A percentile compares a stretch with the other conserved stretches of the same genome.
Conservation (phyloP, 2,888 invertebrate species). For the Cremastinae sp. region DNA sequence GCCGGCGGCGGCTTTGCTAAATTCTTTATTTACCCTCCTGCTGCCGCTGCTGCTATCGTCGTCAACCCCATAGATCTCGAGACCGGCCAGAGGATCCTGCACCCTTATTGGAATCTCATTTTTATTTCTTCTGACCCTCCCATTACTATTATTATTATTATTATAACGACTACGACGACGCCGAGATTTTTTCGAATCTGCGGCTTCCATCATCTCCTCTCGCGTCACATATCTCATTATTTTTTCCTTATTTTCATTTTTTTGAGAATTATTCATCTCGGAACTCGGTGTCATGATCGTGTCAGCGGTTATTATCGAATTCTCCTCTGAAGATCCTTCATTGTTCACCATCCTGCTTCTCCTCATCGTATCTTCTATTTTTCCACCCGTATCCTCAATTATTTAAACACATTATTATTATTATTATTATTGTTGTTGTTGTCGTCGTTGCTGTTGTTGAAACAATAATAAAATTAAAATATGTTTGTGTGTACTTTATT, state of each 20-base stretch:
- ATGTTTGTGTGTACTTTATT: slow-evolving; percentile 38
- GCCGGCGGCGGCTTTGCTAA: background rate
- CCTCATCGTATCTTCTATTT: no score
- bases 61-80: slow-evolving; percentile 59
- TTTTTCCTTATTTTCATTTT: slow-evolving; percentile 11
- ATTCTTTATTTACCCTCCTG: no score
- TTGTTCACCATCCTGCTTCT: no score
- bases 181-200: slow-evolving; percentile 16
- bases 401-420: no score
- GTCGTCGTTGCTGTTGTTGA: no score
- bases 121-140: no score
- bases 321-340: no score
- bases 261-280: slow-evolving; percentile 24
- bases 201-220: slow-evolving; percentile 34
- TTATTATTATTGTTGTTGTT: background rate
- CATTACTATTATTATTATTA: slow-evolving; percentile 20
- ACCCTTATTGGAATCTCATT: slow-evolving; percentile 30
- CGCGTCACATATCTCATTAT: slow-evolving; percentile 46
- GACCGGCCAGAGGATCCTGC: slow-evolving; percentile 62
- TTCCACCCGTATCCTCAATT: no score
- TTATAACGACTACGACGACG: no score
- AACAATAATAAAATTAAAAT: no score
- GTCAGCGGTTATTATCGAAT: no score
- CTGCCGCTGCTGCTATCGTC: slow-evolving; percentile 36
- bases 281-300: background rate